Conservation (phyloP, 2,797 vertebrate species). For the Platyrinchus mystaceus region DNA sequence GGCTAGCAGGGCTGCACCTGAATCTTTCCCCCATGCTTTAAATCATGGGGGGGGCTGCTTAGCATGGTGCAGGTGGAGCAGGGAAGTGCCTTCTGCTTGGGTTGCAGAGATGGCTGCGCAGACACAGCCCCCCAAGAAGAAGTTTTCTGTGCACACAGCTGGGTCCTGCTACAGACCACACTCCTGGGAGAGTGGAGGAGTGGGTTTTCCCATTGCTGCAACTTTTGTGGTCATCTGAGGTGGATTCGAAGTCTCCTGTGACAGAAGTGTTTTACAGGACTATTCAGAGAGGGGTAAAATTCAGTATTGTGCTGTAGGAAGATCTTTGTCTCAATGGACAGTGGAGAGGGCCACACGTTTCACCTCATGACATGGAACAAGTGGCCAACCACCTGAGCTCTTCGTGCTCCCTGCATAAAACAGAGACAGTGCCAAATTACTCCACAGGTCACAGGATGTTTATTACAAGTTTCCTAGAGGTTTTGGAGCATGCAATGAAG, state of each 20-base stretch:
- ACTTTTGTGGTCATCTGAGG: background rate
- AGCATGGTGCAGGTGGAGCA: background rate
- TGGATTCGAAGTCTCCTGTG: background rate
- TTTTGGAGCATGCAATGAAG: background rate
- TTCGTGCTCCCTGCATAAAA: background rate
- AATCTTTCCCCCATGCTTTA: background rate
- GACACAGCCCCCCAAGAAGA: background rate
- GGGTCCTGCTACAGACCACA: background rate
- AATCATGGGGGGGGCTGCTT: background rate
- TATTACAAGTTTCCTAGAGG: background rate
- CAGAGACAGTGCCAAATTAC: background rate
- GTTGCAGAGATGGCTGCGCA: background rate
- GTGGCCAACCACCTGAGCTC: background rate
- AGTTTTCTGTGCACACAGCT: background rate
- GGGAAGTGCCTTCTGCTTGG: background rate
- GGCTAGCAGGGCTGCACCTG: background rate
- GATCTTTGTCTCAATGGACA: fast-evolving
- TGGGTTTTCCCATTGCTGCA: background rate
- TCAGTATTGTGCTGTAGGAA: background rate
- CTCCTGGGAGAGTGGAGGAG: background rate
- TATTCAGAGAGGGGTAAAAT: background rate
- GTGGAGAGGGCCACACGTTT: background rate
- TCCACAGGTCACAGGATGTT: background rate
- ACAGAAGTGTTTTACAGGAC: background rate
- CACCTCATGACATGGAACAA: background rate